These are phyloP conservation scores for Epizoanthus scotinus DNA, from an alignment of 92 coral and sea anemone genomes.

Conservation along the genomic window DNA sequence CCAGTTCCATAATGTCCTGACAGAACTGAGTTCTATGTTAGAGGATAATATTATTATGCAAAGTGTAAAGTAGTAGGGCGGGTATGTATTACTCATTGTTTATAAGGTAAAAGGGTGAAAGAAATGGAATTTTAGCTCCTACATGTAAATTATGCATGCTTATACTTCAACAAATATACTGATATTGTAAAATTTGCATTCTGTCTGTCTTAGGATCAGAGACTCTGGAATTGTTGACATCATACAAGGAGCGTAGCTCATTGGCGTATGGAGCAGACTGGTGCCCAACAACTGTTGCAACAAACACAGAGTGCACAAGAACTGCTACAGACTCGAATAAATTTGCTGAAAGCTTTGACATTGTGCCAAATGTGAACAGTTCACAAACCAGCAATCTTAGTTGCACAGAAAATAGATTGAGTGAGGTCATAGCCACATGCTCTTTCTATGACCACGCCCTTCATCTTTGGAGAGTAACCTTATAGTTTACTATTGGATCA, in stretches of 20 bases:
- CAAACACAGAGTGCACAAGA: background rate
- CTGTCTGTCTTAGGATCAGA: background rate
- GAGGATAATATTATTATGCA: no score
- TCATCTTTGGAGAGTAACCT: constrained; percentile 77
- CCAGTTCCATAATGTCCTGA: no score
- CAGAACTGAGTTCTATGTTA: no score
- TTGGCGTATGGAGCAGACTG: constrained; percentile 99
- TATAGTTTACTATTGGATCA: background rate
- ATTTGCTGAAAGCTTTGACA: background rate
- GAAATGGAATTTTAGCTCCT: no score
- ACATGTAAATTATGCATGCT: no score
- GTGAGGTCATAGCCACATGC: constrained; percentile 80
- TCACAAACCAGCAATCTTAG: background rate
- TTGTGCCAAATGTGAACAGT: background rate
- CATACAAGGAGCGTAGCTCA: constrained; percentile 74
- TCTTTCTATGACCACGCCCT: constrained; percentile 96
- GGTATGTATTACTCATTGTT: no score
- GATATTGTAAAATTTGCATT: background rate
- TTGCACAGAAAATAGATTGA: constrained; percentile 7
- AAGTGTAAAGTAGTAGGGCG: no score
- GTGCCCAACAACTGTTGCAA: constrained; percentile 46
- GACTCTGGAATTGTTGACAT: constrained; percentile 52
- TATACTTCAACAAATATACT: no score
- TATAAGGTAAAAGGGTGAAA: no score
- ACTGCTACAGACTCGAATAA: background rate